Conservation (phyloP, 1,140 invertebrate species). For the Planococcus citri region DNA sequence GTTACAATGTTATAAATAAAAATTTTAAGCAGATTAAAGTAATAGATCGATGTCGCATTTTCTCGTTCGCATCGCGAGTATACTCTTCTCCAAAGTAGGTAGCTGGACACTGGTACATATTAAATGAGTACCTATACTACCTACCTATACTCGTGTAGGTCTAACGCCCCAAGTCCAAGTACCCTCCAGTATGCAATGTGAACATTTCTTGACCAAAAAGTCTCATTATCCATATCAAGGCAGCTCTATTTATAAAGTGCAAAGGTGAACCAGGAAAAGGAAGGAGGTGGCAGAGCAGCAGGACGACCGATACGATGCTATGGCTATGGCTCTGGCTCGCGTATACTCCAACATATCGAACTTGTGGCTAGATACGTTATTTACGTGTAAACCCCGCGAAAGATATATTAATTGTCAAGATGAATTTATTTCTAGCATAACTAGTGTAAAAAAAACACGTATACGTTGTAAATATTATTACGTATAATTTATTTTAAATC, state of each 20-base stretch:
- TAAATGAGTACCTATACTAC: too few species aligned
- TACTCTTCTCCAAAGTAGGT: neutral
- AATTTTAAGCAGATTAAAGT: constrained; percentile 18
- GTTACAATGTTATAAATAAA: constrained; percentile 19
- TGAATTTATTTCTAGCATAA: constrained; percentile 14
- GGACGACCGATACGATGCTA: too few species aligned
- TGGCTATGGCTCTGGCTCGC: too few species aligned
- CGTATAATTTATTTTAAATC: constrained; percentile 18
- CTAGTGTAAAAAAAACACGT: constrained; percentile 14
- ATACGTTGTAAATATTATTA: constrained; percentile 20
- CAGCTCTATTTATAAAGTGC: too few species aligned
- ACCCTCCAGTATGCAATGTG: too few species aligned
- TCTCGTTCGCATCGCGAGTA: neutral
- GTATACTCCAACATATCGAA: neutral
- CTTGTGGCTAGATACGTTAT: neutral
- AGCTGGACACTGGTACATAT: too few species aligned
- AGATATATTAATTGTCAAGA: constrained; percentile 19
- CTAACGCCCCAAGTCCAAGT: too few species aligned
- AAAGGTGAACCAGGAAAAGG: too few species aligned
- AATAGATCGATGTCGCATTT: constrained; percentile 16
- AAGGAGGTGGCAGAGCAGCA: too few species aligned
- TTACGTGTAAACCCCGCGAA: neutral
- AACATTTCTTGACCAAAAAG: too few species aligned
- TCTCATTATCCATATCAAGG: too few species aligned
- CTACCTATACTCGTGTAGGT: too few species aligned